Percentiles rank a stretch among this genome's conserved stretches.
Conservation (phyloP, 2,797 vertebrate genomes). For the Dendrocincla tyrannina region DNA sequence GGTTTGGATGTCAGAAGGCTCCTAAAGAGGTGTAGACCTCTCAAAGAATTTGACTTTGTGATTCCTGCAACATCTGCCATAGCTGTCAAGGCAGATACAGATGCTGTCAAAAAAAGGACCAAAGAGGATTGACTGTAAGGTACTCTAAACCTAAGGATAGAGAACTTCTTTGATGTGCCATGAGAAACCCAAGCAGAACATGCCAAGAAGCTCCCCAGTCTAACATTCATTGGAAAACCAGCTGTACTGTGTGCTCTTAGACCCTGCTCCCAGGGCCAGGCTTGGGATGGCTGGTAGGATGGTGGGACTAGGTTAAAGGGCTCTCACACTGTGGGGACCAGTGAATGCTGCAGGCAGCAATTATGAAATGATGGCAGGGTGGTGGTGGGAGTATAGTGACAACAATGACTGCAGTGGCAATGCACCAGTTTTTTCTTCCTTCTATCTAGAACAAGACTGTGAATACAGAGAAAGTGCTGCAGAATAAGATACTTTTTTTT, state of each 20-base stretch:
- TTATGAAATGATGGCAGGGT: background rate
- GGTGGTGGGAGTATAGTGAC: background rate
- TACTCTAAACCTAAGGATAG: background rate
- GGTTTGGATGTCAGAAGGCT: background rate
- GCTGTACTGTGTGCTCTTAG: accelerated
- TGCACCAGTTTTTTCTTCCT: background rate
- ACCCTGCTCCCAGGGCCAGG: background rate
- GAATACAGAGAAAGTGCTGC: background rate
- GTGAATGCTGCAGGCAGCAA: background rate
- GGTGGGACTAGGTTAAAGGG: background rate
- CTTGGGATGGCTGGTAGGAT: background rate
- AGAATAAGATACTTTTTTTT: background rate
- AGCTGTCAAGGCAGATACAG: background rate
- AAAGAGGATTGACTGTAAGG: background rate
- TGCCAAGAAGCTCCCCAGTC: accelerated
- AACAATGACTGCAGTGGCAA: background rate
- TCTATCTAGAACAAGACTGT: background rate
- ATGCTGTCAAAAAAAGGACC: background rate
- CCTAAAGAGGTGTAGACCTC: background rate
- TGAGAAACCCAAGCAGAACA: background rate
- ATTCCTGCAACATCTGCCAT: background rate
- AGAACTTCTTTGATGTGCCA: accelerated
- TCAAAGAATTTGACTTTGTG: background rate
- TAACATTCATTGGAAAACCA: background rate
- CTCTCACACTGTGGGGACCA: background rate